Evolutionary conservation across 2,113 vertebrate genomes (phyloP).

Genomic region (Notarius lentiginosus): DNA sequence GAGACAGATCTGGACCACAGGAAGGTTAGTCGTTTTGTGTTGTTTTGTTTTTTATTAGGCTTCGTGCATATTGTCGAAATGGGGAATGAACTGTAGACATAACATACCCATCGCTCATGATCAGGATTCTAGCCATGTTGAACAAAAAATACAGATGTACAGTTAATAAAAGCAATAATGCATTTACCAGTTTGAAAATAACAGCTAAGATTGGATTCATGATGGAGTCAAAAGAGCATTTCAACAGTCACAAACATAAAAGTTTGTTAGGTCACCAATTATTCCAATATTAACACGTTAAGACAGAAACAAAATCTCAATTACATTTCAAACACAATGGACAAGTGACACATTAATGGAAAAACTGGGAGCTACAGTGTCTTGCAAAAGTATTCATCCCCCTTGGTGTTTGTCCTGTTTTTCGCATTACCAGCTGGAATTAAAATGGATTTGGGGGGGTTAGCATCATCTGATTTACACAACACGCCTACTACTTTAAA

Average conservation of each 20-base stretch:
- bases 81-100: slow-evolving; percentile 72
- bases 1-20: slow-evolving; percentile 20
- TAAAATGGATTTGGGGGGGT: no score
- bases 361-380: background rate
- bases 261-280: slow-evolving; percentile 9
- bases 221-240: slow-evolving; percentile 10
- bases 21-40: slow-evolving; percentile 14
- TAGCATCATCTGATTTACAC: no score
- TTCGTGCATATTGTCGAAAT: slow-evolving; percentile 72
- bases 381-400: background rate
- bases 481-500: no score
- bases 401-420: no score
- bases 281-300: slow-evolving; percentile 19
- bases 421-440: no score
- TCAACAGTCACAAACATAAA: slow-evolving; percentile 17
- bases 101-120: slow-evolving; percentile 85
- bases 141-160: slow-evolving; percentile 72
- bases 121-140: slow-evolving; percentile 78
- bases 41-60: background rate
- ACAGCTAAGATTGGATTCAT: slow-evolving; percentile 8
- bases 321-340: background rate
- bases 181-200: slow-evolving; percentile 13
- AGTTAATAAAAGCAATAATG: slow-evolving; percentile 43
- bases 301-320: background rate
- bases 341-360: background rate